Conservation (phyloP, 2,888 invertebrate species). For the Aricia artaxerxes region DNA sequence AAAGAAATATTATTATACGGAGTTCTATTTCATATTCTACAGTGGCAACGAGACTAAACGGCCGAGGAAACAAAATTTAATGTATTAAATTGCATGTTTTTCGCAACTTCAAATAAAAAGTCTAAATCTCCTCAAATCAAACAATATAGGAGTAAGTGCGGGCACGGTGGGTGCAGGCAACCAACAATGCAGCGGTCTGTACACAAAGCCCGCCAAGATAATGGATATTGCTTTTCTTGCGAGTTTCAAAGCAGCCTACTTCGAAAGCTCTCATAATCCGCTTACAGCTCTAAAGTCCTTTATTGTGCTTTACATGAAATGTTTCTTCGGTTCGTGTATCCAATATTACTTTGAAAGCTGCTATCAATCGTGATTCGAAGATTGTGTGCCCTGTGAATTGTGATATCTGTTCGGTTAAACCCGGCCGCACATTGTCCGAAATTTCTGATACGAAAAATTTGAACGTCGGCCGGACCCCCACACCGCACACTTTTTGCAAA, state of each 20-base stretch:
- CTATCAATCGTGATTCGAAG: conserved; percentile 14
- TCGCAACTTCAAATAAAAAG: conserved; percentile 29
- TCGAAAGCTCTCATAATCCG: conserved; percentile 77
- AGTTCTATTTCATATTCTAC: background rate
- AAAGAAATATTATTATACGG: background rate
- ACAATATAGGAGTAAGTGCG: conserved; percentile 49
- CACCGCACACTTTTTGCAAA: too few relatives aligned
- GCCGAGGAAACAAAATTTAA: background rate
- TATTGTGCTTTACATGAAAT: conserved; percentile 70
- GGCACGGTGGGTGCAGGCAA: conserved; percentile 54
- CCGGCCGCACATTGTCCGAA: too few relatives aligned
- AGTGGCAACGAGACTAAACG: background rate
- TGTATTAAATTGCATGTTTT: conserved; percentile 28
- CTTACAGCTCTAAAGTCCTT: conserved; percentile 72
- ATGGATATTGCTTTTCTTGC: conserved; percentile 79
- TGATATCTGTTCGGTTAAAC: background rate
- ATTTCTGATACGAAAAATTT: too few relatives aligned
- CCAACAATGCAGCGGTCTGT: conserved; percentile 63
- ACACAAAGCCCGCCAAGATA: conserved; percentile 73
- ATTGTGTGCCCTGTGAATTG: background rate
- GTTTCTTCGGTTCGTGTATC: conserved; percentile 52
- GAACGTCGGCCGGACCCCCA: too few relatives aligned
- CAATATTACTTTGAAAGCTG: conserved; percentile 17
- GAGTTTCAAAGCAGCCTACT: conserved; percentile 78
- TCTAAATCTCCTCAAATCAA: conserved; percentile 41